These are phyloP conservation scores for Azorinus chamasolen DNA, from an alignment of 2,888 invertebrate genomes.

Conservation along the genomic window DNA sequence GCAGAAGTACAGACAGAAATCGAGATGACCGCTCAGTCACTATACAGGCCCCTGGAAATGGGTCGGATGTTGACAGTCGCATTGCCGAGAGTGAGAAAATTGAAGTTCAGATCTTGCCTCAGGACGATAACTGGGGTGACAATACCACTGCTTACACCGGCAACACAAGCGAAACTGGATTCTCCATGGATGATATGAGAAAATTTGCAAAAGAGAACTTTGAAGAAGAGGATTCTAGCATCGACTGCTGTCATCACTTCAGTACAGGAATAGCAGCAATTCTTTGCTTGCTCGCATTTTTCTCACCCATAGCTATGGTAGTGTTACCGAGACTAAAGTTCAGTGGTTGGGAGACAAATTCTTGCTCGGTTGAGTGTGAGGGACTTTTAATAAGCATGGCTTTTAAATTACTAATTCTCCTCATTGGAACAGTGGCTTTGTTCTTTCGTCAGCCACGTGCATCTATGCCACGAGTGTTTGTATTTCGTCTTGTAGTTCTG, in stretches of 20 bases:
- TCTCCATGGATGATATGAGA: constrained; percentile 94
- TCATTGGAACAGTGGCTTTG: constrained; percentile 96
- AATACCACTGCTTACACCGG: constrained; percentile 98
- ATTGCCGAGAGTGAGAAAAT: constrained; percentile 88
- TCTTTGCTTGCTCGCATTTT: constrained; percentile 93
- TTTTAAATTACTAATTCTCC: constrained; percentile 95
- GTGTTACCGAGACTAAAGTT: constrained; percentile 94
- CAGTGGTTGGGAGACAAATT: constrained; percentile 87
- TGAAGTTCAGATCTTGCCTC: constrained; percentile 97
- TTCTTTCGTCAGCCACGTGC: constrained; percentile 94
- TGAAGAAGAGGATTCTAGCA: constrained; percentile 76
- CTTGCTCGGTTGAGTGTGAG: constrained; percentile 88
- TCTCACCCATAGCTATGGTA: constrained; percentile 98
- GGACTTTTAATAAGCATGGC: constrained; percentile 96
- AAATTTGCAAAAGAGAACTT: constrained; percentile 83
- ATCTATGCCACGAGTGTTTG: constrained; percentile 95
- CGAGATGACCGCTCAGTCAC: constrained; percentile 82
- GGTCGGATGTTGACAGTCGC: constrained; percentile 72
- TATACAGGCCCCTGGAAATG: constrained; percentile 79
- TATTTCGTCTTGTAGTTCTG: constrained; percentile 96
- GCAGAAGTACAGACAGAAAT: constrained; percentile 70
- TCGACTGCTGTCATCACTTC: constrained; percentile 89
- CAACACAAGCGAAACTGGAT: constrained; percentile 98
- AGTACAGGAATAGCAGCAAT: constrained; percentile 93
- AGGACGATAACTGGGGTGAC: constrained; percentile 99